Evolutionary conservation across 1,140 invertebrate genomes (phyloP), one percentile per base, ranked within the genome.

Genomic region (Scaptomyza hsui): DNA sequence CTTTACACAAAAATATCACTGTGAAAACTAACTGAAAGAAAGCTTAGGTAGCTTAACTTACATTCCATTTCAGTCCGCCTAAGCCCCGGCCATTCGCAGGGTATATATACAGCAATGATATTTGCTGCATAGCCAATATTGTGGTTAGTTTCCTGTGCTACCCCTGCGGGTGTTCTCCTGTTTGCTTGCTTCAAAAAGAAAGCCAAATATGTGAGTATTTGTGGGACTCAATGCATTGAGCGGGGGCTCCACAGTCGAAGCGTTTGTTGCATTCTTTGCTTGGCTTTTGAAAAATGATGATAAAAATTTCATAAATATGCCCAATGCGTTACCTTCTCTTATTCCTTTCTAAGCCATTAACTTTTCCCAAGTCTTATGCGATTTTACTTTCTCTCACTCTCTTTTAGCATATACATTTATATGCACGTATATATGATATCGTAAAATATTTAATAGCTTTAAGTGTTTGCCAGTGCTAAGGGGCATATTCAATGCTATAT

Each of bases 241-340:
- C 24, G 21, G 18, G 15, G 5, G 2, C 41, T 16, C 24, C 56
- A 9, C 26, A 29, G 41, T 62, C 21, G 39, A 53, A 44, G 15
- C 49, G 42, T 24, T 37, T 44, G 41, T 45, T 71, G 68, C 68
- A 71, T 71, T 71, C 68, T 65, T 29, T 56, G 52, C 9, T 21
- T 52, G 53, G 39, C 53, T 68, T 73, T 75, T 75, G 77, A 85
- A 67, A 85, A 85, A 78, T 88, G 65, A 81, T 76, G 81, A 85
- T 85, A 83, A 75, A 86, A 86, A 81, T 86, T 88, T 86, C 78
- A 88, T 88, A 88, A 88, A 86, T 88, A 88, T 63, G 35, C 76
- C 59, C 73, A 69, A 61, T 85, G 77, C 82, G 72, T 73, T 81
- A 62, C 77, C 77, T 65, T 86, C 80, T 61, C 61, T 77, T 62